Conservation (phyloP, 2,888 invertebrate species). For the Baccha elongata region DNA sequence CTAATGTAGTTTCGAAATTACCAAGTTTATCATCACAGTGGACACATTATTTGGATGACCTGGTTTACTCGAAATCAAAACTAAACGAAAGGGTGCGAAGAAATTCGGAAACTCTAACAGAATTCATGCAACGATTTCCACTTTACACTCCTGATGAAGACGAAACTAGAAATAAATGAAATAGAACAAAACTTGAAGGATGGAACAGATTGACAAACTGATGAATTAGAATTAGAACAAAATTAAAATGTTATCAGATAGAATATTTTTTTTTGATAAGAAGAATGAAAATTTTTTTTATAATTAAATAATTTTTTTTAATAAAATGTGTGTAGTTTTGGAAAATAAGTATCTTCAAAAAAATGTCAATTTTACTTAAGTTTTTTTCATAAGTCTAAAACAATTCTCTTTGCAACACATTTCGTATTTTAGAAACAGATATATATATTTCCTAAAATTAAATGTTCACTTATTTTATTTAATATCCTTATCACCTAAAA, state of each 20-base stretch:
- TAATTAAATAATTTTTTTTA: too few species aligned
- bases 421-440: too few species aligned
- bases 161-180: not conserved
- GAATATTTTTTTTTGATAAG: not conserved
- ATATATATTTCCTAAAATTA: too few species aligned
- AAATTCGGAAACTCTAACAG: slow-evolving; percentile 16
- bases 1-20: slow-evolving; percentile 6
- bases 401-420: too few species aligned
- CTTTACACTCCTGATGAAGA: not conserved
- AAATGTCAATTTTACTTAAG: too few species aligned
- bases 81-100: slow-evolving; percentile 18
- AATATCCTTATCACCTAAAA: too few species aligned
- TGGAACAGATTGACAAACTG: not conserved
- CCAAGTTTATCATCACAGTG: slow-evolving; percentile 33
- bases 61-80: slow-evolving; percentile 25
- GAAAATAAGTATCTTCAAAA: too few species aligned
- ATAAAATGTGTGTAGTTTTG: too few species aligned
- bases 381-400: too few species aligned
- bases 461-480: too few species aligned
- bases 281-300: not conserved
- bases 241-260: not conserved
- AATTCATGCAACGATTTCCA: slow-evolving; percentile 34
- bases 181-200: not conserved
- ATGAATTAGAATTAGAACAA: not conserved
- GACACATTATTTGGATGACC: slow-evolving; percentile 15